Evolutionary conservation across 2,797 vertebrate species (phyloP).

Genomic region (Lutjanus campechanus): DNA sequence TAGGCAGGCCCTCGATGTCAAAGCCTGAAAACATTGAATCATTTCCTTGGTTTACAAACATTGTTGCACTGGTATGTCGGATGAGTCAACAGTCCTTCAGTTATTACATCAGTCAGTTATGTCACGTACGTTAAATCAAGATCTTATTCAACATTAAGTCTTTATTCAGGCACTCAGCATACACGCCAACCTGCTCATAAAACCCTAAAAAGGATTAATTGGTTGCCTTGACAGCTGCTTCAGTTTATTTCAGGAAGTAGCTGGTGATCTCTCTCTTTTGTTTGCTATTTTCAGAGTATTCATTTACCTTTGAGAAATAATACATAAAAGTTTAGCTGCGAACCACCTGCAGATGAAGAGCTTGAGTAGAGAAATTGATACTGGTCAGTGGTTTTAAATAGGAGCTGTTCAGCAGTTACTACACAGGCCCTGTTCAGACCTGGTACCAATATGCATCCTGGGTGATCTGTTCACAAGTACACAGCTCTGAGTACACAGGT

Average conservation of each 20-base stretch:
- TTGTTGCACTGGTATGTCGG: no score
- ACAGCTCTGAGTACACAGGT: no score
- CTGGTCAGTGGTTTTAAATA: no score
- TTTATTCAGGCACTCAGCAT: no score
- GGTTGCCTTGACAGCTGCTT: background rate
- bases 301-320: no score
- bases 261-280: no score
- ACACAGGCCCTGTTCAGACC: no score
- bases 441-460: no score
- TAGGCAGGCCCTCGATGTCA: constrained; percentile 83
- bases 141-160: background rate
- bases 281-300: background rate
- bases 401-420: no score
- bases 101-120: background rate
- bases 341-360: background rate
- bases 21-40: constrained; percentile 77
- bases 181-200: background rate
- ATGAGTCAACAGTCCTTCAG: background rate
- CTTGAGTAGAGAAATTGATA: background rate
- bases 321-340: no score
- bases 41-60: background rate
- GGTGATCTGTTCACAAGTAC: no score
- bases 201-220: background rate
- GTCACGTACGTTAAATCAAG: background rate
- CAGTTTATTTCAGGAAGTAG: background rate